Base-by-base conservation (phyloP, 2,888 invertebrate species). In the Idaea biselata region DNA sequence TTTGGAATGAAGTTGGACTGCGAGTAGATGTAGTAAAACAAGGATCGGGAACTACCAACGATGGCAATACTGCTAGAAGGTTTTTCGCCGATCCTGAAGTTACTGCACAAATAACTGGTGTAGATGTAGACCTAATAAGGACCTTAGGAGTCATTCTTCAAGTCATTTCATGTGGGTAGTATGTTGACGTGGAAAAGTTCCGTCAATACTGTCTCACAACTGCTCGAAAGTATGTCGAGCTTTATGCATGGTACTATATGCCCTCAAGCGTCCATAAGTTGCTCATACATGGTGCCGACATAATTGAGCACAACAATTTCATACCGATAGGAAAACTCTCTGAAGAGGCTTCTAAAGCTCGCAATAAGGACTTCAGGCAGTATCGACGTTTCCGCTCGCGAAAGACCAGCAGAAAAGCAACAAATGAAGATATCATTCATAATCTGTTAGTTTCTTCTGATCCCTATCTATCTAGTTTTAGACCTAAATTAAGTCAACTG, bases 81-180 rank as follows among this genome's bases (percentile, higher is more conserved):
- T 58, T 58, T 14, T 58, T 58, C 16, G 16, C 33, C 16, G 14
- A 31, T 31, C 25, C 32, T 31, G 58, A 0, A 31, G 31, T 31
- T n/a, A 58, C 58, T 31, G 58, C 58, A 6, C 31, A 58, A n/a
- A 58, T 58, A 5, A 58, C 58, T 0, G 58, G 55, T 60, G 55
- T 55, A n/a, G 31, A 60, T 60, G 60, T 55, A 60, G 60, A 60
- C 16, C 32, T 55, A 6, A 55, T 56, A 16, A 60, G 33, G 55
- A 60, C 31, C 18, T 55, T 55, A 55, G 55, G 25, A 60, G 60
- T 55, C 16, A 60, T 60, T 60, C 60, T 60, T 55, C 60, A 60
- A 16, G 60, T 60, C 14, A 16, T 60, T 16, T 60, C 60, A 60
- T 55, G 60, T 32, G 60, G 55, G 25, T 55, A 55, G 55, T 55